Percentiles rank a stretch among this genome's conserved stretches.
Evolutionary conservation across 2,888 invertebrate species (phyloP).

Genomic region (Busseola fusca): DNA sequence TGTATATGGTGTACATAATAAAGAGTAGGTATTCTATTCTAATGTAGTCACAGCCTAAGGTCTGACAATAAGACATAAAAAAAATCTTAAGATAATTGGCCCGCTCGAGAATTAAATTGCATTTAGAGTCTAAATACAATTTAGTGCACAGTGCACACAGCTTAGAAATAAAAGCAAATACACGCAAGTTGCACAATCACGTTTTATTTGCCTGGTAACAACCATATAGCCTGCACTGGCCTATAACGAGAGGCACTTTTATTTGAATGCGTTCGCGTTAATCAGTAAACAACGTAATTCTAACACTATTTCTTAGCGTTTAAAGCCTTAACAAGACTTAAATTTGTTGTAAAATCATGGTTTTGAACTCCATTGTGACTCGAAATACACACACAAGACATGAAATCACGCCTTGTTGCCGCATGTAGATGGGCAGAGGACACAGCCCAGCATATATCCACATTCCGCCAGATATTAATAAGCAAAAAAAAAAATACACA

Average conservation of each 20-base stretch:
- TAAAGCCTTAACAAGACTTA: conserved; percentile 28
- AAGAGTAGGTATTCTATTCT: too few species aligned
- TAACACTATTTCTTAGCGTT: conserved; percentile 24
- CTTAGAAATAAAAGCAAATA: conserved; percentile 36
- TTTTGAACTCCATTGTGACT: too few species aligned
- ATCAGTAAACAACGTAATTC: conserved; percentile 35
- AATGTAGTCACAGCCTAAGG: background rate
- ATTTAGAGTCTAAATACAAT: conserved; percentile 22
- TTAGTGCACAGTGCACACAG: conserved; percentile 28
- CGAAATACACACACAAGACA: background rate
- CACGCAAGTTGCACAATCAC: conserved; percentile 32
- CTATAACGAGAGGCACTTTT: conserved; percentile 22
- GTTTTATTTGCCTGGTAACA: conserved; percentile 44
- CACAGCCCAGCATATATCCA: background rate
- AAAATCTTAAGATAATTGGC: conserved; percentile 31
- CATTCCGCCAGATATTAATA: background rate
- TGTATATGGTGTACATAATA: too few species aligned
- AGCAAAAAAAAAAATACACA: background rate
- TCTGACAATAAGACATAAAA: conserved; percentile 25
- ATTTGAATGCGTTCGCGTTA: conserved; percentile 32
- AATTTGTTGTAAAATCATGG: conserved; percentile 12
- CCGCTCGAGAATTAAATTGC: conserved; percentile 29
- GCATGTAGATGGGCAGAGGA: background rate
- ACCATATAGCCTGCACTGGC: conserved; percentile 35
- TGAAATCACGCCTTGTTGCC: background rate